Percentiles rank a stretch among this genome's conserved stretches.
phyloP scores from a whole-genome alignment of 2,113 vertebrate species.

The Brachyhypopomus occidentalis region DNA sequence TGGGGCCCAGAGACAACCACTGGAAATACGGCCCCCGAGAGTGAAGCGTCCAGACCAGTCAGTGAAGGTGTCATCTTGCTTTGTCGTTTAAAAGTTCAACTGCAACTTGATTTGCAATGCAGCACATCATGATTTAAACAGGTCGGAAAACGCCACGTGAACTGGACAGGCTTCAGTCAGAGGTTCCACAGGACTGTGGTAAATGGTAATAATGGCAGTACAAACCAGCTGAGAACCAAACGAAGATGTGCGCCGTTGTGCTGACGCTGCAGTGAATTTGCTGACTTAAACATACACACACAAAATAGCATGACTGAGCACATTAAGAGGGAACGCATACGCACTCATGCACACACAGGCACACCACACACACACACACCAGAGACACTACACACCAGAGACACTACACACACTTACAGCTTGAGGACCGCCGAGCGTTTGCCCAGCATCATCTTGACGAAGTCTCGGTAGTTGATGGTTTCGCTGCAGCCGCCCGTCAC shows the following conservation, averaged over 20 bases:
- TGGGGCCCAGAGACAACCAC: too few species aligned
- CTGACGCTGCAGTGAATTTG: constrained; percentile 41
- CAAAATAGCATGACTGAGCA: constrained; percentile 32
- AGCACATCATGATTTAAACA: too few species aligned
- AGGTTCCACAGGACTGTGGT: constrained; percentile 12
- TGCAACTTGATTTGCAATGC: too few species aligned
- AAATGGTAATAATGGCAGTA: neutral
- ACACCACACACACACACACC: too few species aligned
- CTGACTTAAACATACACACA: constrained; percentile 38
- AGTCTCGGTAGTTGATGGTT: constrained; percentile 94
- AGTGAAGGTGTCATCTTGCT: too few species aligned
- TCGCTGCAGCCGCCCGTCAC: constrained; percentile 88
- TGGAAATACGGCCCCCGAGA: too few species aligned
- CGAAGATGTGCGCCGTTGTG: constrained; percentile 36
- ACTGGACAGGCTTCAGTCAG: neutral
- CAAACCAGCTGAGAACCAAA: constrained; percentile 25
- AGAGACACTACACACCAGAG: too few species aligned
- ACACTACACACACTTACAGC: constrained; percentile 84
- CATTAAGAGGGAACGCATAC: neutral
- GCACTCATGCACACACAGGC: constrained; percentile 54
- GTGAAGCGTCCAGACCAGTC: too few species aligned
- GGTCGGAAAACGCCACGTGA: too few species aligned
- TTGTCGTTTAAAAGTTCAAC: too few species aligned
- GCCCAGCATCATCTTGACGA: constrained; percentile 96
- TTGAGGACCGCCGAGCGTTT: constrained; percentile 94